These are phyloP conservation scores for Pipistrellus pipistrellus DNA, from an alignment of 2,797 vertebrate genomes.

Conservation along the genomic window DNA sequence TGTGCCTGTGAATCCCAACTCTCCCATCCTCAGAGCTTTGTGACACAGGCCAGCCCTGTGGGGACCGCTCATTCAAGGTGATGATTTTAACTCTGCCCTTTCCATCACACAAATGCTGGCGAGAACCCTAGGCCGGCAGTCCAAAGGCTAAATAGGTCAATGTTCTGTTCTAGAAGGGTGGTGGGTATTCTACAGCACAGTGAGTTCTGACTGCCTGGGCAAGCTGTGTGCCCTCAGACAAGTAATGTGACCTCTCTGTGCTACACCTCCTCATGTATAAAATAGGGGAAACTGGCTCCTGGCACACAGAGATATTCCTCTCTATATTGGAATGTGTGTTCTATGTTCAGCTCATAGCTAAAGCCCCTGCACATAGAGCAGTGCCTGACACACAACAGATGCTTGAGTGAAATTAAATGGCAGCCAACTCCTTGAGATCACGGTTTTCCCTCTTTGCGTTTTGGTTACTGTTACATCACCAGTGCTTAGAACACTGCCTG, in stretches of 20 bases:
- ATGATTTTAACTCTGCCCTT: not conserved
- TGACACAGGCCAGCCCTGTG: not conserved
- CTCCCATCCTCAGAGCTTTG: not conserved
- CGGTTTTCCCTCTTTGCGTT: not conserved
- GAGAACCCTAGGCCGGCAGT: not conserved
- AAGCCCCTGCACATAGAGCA: too few relatives aligned
- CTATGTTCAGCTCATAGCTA: not conserved
- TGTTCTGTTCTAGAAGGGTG: not conserved
- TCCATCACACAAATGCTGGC: not conserved
- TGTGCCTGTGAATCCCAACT: not conserved
- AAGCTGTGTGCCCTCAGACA: not conserved
- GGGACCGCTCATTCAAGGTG: not conserved
- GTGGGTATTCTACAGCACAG: fast-evolving
- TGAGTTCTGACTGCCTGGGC: not conserved
- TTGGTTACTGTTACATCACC: not conserved
- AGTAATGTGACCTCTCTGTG: not conserved
- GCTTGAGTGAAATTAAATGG: not conserved
- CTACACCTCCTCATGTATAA: not conserved
- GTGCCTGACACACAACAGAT: not conserved
- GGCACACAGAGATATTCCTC: not conserved
- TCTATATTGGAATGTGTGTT: not conserved
- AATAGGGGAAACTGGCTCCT: not conserved
- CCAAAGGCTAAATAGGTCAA: fast-evolving
- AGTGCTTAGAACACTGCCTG: not conserved
- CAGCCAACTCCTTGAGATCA: not conserved